phyloP scores from a whole-genome alignment of 2,797 vertebrate genomes.

The Pantherophis vulpinus region DNA sequence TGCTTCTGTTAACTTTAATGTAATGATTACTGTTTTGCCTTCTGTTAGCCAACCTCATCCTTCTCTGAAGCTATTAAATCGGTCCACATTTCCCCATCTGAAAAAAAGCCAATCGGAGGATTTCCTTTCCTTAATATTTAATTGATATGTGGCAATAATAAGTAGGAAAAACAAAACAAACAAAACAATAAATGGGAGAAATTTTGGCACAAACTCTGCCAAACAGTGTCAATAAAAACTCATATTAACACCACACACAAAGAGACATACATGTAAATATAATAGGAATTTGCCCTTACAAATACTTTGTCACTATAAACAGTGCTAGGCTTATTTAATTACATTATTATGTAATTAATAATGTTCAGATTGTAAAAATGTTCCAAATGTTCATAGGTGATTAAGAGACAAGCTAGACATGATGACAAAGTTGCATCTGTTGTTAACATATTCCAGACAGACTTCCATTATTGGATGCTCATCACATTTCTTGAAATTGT shows the following conservation, averaged over 20 bases:
- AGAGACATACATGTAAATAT: not conserved
- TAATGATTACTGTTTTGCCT: not conserved
- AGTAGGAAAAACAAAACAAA: not conserved
- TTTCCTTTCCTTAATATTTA: not conserved
- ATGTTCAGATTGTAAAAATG: not conserved
- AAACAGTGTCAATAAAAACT: not conserved
- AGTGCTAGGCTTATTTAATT: not conserved
- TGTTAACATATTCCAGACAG: not conserved
- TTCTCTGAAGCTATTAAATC: not conserved
- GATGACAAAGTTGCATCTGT: not conserved
- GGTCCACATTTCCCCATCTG: not conserved
- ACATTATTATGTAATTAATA: not conserved
- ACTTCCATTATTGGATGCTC: not conserved
- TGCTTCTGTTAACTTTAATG: not conserved
- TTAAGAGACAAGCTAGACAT: not conserved
- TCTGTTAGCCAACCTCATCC: not conserved
- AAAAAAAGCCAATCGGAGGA: not conserved
- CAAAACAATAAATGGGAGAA: not conserved
- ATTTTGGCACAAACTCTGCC: not conserved
- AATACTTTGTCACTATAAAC: not conserved
- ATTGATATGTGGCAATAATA: not conserved
- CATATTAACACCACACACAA: not conserved
- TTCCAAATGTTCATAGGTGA: not conserved
- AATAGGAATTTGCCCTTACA: not conserved
- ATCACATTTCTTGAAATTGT: not conserved